A percentile compares a stretch with the other conserved stretches of the same genome.
These are phyloP conservation scores for Centrocercus urophasianus DNA, from an alignment of 2,113 vertebrate genomes.

Conservation along the genomic window DNA sequence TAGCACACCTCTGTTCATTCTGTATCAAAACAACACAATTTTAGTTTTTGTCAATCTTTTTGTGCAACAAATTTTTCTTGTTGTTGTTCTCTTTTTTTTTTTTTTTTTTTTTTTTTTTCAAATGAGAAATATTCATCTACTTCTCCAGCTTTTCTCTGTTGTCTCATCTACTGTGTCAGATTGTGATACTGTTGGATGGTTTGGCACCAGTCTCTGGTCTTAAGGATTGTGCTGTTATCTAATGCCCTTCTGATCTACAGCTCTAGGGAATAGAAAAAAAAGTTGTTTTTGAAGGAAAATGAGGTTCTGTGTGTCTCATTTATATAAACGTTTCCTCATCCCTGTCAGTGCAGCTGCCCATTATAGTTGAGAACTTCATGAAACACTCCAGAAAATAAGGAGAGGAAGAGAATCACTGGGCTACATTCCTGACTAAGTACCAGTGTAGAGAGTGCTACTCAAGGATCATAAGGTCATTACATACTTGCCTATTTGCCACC, in stretches of 20 bases:
- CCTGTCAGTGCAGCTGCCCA: neutral
- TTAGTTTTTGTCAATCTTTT: neutral
- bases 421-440: neutral
- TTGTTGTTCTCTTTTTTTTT: neutral
- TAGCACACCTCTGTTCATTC: no score
- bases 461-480: neutral
- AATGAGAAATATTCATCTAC: neutral
- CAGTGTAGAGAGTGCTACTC: neutral
- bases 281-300: neutral
- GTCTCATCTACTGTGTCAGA: neutral
- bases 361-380: neutral
- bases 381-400: neutral
- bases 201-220: neutral
- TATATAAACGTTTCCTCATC: neutral
- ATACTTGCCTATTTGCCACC: constrained; percentile 19
- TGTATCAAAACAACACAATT: neutral
- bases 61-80: neutral
- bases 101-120: no score
- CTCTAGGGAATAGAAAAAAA: neutral
- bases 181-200: neutral
- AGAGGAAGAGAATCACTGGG: neutral
- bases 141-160: accelerated
- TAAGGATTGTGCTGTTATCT: neutral
- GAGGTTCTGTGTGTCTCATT: neutral
- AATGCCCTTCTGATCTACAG: neutral